Evolutionary conservation across 2,888 invertebrate species (phyloP).

Genomic region (Phorcus lineatus): DNA sequence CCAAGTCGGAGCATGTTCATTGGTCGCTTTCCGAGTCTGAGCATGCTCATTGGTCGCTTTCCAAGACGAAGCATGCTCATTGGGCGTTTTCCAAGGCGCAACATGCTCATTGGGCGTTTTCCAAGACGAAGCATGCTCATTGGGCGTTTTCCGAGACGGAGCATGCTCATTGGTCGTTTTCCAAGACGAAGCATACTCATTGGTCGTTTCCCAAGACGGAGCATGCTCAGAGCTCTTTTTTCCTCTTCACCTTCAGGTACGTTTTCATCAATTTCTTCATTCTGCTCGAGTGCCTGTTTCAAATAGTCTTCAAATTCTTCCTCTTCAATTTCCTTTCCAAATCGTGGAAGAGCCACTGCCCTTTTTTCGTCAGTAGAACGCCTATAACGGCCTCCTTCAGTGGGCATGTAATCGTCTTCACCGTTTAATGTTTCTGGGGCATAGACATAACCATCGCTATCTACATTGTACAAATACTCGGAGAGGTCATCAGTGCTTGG

Average conservation of each 20-base stretch:
- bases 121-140: conserved; percentile 67
- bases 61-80: conserved; percentile 41
- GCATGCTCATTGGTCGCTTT: conserved; percentile 40
- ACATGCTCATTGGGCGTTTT: conserved; percentile 65
- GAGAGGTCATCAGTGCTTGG: not conserved
- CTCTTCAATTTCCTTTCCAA: not conserved
- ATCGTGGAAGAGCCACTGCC: not conserved
- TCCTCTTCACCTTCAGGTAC: conserved; percentile 44
- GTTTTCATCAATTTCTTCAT: conserved; percentile 11
- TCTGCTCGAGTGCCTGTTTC: conserved; percentile 6
- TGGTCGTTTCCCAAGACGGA: conserved; percentile 54
- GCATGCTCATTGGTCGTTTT: conserved; percentile 38
- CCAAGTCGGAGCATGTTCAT: conserved; percentile 64
- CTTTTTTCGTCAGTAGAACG: not conserved
- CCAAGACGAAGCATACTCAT: conserved; percentile 34
- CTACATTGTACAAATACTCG: conserved; percentile 24
- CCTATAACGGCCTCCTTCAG: conserved; percentile 13
- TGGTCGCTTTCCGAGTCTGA: conserved; percentile 52
- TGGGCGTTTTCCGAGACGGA: conserved; percentile 53
- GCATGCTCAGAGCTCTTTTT: conserved; percentile 59
- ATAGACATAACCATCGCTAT: conserved; percentile 14
- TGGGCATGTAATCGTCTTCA: not conserved
- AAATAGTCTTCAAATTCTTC: not conserved
- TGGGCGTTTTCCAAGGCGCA: conserved; percentile 58
- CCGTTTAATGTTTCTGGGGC: not conserved